Evolutionary conservation across 2,888 invertebrate species (phyloP).

Genomic region (Encarsia formosa): DNA sequence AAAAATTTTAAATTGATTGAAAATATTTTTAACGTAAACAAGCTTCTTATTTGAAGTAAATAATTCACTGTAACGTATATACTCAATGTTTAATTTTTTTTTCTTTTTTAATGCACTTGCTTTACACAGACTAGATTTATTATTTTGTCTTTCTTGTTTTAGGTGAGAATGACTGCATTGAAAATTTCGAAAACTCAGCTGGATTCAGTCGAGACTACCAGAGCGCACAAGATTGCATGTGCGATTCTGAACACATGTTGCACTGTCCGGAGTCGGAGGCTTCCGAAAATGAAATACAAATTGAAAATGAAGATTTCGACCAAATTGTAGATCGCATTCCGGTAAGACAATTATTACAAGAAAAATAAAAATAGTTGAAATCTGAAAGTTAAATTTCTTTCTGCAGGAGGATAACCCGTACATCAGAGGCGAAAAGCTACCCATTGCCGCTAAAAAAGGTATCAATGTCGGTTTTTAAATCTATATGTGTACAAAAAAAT

Average conservation of each 20-base stretch:
- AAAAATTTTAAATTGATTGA: too few relatives aligned
- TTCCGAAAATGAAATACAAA: conserved; percentile 41
- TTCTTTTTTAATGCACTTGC: too few relatives aligned
- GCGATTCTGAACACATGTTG: conserved; percentile 97
- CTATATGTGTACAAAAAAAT: neutral
- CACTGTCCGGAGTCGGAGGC: conserved; percentile 69
- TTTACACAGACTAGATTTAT: too few relatives aligned
- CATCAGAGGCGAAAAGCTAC: conserved; percentile 78
- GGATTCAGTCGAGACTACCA: conserved; percentile 92
- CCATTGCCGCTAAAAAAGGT: conserved; percentile 91
- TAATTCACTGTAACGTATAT: too few relatives aligned
- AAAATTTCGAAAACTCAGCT: conserved; percentile 90
- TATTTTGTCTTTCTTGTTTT: conserved; percentile 31
- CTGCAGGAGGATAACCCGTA: conserved; percentile 76
- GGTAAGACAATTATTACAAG: conserved; percentile 41
- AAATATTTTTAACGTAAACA: too few relatives aligned
- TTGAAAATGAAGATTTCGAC: conserved; percentile 61
- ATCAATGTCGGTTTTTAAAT: conserved; percentile 60
- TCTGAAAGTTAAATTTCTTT: neutral
- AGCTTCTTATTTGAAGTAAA: too few relatives aligned
- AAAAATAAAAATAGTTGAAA: neutral
- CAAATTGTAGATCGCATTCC: conserved; percentile 63
- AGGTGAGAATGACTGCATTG: conserved; percentile 85
- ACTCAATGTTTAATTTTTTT: too few relatives aligned
- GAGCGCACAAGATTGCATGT: conserved; percentile 91